These are phyloP conservation scores for Colossoma macropomum DNA, from an alignment of 2,113 vertebrate genomes.

Conservation along the genomic window DNA sequence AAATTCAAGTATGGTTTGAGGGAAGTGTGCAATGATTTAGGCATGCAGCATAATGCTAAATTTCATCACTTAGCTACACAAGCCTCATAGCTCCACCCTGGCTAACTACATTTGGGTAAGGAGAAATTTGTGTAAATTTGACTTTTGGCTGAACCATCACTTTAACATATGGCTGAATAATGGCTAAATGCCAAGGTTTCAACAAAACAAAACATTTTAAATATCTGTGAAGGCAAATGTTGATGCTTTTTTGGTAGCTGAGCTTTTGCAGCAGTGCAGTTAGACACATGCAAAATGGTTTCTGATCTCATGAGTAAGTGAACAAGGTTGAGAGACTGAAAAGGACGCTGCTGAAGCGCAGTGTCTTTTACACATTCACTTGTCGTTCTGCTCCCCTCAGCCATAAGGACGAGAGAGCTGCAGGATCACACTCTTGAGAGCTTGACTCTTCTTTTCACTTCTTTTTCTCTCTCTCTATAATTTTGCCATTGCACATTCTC, in stretches of 20 bases:
- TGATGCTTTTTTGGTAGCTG: neutral
- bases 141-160: too few species aligned
- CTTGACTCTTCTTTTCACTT: neutral
- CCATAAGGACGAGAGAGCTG: neutral
- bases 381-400: neutral
- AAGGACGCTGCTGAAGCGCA: neutral
- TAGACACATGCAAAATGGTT: neutral
- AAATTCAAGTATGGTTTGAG: too few species aligned
- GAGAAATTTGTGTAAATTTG: too few species aligned
- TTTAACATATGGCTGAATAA: neutral
- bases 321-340: conserved; percentile 3
- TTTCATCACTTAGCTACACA: too few species aligned
- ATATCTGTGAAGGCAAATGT: neutral
- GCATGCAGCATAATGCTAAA: too few species aligned
- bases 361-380: neutral
- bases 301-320: neutral
- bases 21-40: too few species aligned
- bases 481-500: neutral
- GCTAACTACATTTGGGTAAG: too few species aligned
- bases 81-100: too few species aligned
- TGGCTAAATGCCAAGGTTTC: neutral
- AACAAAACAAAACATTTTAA: neutral
- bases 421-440: neutral
- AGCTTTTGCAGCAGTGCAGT: neutral
- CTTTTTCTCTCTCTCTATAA: neutral